These are phyloP conservation scores for Temnothorax rugatulus DNA, from an alignment of 2,888 invertebrate species.

Conservation along the genomic window DNA sequence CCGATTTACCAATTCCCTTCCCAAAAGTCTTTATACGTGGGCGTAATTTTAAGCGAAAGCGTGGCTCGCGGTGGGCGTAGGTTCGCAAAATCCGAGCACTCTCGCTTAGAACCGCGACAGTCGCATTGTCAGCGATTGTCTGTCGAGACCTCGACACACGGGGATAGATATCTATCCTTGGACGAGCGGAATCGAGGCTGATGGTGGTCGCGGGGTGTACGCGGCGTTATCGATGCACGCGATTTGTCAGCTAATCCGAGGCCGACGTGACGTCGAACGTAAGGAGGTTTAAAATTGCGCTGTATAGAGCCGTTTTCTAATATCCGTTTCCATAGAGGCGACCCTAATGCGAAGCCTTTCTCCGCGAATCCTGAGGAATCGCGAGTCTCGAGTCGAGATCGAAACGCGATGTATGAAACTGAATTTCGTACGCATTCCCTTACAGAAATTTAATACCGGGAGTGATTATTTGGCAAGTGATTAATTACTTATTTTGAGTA, in stretches of 20 bases:
- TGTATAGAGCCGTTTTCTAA: constrained; percentile 59
- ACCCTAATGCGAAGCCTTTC: constrained; percentile 61
- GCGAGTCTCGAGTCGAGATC: constrained; percentile 1
- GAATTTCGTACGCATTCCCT: background rate
- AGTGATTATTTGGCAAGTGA: too few relatives aligned
- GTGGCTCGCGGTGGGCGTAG: background rate
- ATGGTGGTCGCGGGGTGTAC: constrained; percentile 13
- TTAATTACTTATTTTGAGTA: too few relatives aligned
- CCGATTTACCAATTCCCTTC: background rate
- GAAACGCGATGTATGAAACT: background rate
- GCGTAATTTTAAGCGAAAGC: constrained; percentile 17
- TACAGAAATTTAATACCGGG: too few relatives aligned
- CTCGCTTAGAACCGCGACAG: constrained; percentile 57
- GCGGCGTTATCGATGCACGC: constrained; percentile 58
- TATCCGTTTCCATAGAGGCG: constrained; percentile 63
- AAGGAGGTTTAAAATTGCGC: constrained; percentile 30
- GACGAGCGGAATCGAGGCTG: constrained; percentile 66
- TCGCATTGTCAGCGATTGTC: constrained; percentile 16
- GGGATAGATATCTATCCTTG: constrained; percentile 68
- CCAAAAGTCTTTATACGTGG: background rate
- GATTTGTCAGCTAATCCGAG: constrained; percentile 50
- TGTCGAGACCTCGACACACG: constrained; percentile 2
- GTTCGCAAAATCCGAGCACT: constrained; percentile 12
- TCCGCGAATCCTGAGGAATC: constrained; percentile 31
- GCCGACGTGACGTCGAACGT: constrained; percentile 29